Evolutionary conservation across 1,140 invertebrate species (phyloP).

Genomic region (Phymorhynchus buccinoides): DNA sequence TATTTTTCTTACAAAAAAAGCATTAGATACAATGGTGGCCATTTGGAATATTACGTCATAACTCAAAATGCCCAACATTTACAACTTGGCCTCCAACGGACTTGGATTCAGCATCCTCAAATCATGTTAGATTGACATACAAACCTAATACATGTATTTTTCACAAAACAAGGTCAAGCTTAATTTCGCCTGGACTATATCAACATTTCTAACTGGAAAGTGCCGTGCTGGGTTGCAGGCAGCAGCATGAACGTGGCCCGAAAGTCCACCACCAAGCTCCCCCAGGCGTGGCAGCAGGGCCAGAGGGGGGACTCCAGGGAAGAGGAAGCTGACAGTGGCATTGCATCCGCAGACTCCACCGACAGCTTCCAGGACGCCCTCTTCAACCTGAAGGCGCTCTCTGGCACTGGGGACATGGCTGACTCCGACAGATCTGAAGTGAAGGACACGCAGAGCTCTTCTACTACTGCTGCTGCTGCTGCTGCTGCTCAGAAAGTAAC

Average conservation of each 20-base stretch:
- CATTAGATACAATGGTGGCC: too few relatives aligned
- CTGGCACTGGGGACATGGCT: conserved; percentile 32
- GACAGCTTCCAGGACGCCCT: conserved; percentile 40
- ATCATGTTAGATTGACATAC: too few relatives aligned
- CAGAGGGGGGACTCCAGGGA: conserved; percentile 1
- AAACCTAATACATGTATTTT: background rate
- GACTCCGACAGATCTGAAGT: background rate
- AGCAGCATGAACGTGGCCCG: conserved; percentile 37
- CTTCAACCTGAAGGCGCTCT: conserved; percentile 40
- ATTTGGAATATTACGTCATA: too few relatives aligned
- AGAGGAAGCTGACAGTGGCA: conserved; percentile 33
- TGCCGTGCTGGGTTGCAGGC: background rate
- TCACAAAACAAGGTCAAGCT: background rate
- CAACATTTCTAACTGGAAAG: background rate
- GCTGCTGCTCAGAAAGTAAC: background rate
- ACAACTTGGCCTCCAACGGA: too few relatives aligned
- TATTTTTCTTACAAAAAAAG: too few relatives aligned
- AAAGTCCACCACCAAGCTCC: conserved; percentile 41
- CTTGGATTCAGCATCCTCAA: too few relatives aligned
- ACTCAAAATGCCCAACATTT: too few relatives aligned
- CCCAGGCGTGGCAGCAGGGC: conserved; percentile 27
- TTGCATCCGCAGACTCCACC: conserved; percentile 34
- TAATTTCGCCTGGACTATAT: background rate
- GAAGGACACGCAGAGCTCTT: conserved; percentile 16
- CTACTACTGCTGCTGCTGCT: too few relatives aligned